phyloP scores from a whole-genome alignment of 1,140 invertebrate genomes.

The Drosophila setifemur region DNA sequence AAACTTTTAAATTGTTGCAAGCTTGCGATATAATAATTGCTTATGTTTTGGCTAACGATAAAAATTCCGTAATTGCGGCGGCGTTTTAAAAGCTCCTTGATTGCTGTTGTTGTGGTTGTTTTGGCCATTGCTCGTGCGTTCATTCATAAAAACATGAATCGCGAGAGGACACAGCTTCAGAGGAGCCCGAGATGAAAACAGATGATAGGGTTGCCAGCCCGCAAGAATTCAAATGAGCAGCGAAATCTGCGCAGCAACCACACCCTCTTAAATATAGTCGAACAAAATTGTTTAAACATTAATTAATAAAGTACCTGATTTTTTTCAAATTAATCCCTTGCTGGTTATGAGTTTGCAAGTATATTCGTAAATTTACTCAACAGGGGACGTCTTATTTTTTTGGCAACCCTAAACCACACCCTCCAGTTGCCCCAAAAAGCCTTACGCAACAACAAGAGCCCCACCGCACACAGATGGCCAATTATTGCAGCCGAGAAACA shows the following conservation, averaged over 20 bases:
- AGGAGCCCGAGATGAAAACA: slow-evolving; percentile 30
- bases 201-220: slow-evolving; percentile 29
- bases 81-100: slow-evolving; percentile 19
- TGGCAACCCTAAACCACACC: slow-evolving; percentile 67
- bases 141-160: slow-evolving; percentile 68
- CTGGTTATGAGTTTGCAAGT: neutral
- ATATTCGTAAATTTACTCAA: neutral
- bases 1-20: no score
- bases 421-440: slow-evolving; percentile 77
- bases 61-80: no score
- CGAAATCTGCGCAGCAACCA: slow-evolving; percentile 29
- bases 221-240: slow-evolving; percentile 5
- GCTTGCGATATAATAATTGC: no score
- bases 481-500: slow-evolving; percentile 45
- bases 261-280: slow-evolving; percentile 43
- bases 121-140: slow-evolving; percentile 33
- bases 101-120: slow-evolving; percentile 6
- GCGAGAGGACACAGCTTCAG: slow-evolving; percentile 25
- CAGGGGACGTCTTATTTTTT: neutral
- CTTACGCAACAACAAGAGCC: slow-evolving; percentile 73
- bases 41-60: no score
- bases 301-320: neutral
- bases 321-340: neutral
- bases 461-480: slow-evolving; percentile 40
- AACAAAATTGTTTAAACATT: neutral